Conservation (phyloP, 2,797 vertebrate genomes). For the Schizothorax lantsangensis region DNA sequence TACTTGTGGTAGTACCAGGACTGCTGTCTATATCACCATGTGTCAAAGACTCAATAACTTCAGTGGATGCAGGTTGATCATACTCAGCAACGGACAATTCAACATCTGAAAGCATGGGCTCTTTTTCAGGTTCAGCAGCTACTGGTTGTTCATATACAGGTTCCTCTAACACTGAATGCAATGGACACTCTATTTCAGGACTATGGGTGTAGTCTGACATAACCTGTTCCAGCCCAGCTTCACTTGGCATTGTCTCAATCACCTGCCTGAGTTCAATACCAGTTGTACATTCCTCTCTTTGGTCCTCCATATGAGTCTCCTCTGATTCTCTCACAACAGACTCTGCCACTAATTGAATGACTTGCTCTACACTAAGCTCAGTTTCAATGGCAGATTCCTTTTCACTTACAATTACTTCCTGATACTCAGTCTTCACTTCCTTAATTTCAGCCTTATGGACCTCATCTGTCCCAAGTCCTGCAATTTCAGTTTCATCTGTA, state of each 20-base stretch:
- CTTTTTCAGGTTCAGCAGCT: conserved; percentile 49
- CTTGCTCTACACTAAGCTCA: conserved; percentile 24
- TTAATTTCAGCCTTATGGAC: conserved; percentile 53
- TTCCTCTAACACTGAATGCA: conserved; percentile 56
- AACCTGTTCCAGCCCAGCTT: conserved; percentile 40
- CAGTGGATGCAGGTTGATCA: conserved; percentile 28
- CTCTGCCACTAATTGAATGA: conserved; percentile 25
- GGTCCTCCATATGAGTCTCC: conserved; percentile 27
- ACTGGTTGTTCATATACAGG: conserved; percentile 36
- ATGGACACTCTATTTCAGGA: conserved; percentile 25
- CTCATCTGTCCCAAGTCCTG: conserved; percentile 62
- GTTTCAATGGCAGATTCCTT: conserved; percentile 38
- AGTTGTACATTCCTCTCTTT: conserved; percentile 40
- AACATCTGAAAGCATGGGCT: conserved; percentile 49
- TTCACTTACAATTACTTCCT: conserved; percentile 36
- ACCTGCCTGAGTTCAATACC: conserved; percentile 24
- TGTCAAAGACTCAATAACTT: conserved; percentile 49
- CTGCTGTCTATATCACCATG: conserved; percentile 51
- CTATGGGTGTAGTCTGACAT: conserved; percentile 12
- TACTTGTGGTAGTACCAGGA: conserved; percentile 43
- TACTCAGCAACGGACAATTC: conserved; percentile 36
- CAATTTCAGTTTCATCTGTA: conserved; percentile 60
- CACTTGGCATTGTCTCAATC: conserved; percentile 42
- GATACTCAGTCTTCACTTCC: conserved; percentile 55
- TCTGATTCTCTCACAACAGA: conserved; percentile 8